Base-by-base conservation (phyloP, 2,113 vertebrate species). In the Cygnus buccinator region DNA sequence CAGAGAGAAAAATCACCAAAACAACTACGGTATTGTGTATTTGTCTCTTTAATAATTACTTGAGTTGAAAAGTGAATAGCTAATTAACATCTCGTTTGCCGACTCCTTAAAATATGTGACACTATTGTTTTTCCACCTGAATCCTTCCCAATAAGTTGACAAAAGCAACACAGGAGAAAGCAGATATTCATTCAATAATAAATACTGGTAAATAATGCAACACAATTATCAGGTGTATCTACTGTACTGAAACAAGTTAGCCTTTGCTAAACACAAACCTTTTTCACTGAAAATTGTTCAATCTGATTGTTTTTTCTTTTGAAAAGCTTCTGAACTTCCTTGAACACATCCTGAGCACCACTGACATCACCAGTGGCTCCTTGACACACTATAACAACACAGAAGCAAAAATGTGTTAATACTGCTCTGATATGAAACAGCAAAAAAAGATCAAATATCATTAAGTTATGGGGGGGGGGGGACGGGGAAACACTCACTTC, bases 291-390 rank as follows among this genome's bases (percentile, higher is more conserved):
- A 97, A 99, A 99, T 92, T 99, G 99, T 87, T 99, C 99, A 35
- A 99, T 99, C 97, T 99, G 99, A 96, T 99, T 99, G 97, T 99
- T 99, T 97, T 99, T 99, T 84, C 99, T 98, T 97, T 99, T 99
- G 97, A 99, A 99, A 86, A 99, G 98, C 95, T 99, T 99, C 97
- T 99, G 99, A 61, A 99, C 99, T 48, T 99, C 99, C 97, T 98
- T 99, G 92, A 99, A 99, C 76, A 99, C 98, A 11, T 97, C 96
- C 62, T 98, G 99, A 23, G 99, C 99, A 66, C 99, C 99, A 6
- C 86, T 98, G 94, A 99, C 96, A 81, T 99, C 99, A 84, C 99
- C 99, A 3, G 99, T 98, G 37, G 99, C 99, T 77, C 99, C 99
- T 83, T 99, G 99, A 96, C 99, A 99, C 81, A 99, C 99, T 99